Conservation (phyloP, 2,797 vertebrate species). For the Rhynchonycteris naso region DNA sequence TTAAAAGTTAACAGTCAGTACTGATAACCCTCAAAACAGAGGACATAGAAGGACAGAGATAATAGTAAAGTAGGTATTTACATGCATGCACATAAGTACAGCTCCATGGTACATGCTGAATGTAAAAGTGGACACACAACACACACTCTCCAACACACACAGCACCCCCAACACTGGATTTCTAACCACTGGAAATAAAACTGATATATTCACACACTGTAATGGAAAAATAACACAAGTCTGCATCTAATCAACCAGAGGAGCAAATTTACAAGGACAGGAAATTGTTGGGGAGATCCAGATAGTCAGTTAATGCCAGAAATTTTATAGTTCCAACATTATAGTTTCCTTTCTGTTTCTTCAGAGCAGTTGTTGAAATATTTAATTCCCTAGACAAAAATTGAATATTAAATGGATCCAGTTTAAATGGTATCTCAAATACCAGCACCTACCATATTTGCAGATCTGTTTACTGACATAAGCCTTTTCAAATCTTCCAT, state of each 20-base stretch:
- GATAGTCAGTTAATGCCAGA: constrained; percentile 70
- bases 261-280: constrained; percentile 57
- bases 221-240: constrained; percentile 40
- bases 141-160: neutral
- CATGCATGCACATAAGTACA: neutral
- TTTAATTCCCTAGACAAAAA: constrained; percentile 68
- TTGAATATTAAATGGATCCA: constrained; percentile 42
- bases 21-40: constrained; percentile 32
- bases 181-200: constrained; percentile 35
- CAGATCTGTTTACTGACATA: neutral
- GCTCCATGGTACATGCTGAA: neutral
- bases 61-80: constrained; percentile 39
- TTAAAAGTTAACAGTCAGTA: constrained; percentile 48
- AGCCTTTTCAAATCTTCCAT: constrained; percentile 39
- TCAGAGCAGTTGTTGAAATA: constrained; percentile 66
- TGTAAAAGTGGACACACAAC: neutral
- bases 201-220: neutral
- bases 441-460: neutral
- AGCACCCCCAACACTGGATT: neutral
- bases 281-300: constrained; percentile 65
- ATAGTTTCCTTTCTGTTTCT: constrained; percentile 63
- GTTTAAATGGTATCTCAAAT: neutral
- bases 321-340: constrained; percentile 66
- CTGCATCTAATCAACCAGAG: constrained; percentile 52
- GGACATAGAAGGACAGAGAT: neutral